A percentile compares a stretch with the other conserved stretches of the same genome.
These are phyloP conservation scores for Mesorhabditis sp. DNA, from an alignment of 2,888 invertebrate species.

Conservation along the genomic window DNA sequence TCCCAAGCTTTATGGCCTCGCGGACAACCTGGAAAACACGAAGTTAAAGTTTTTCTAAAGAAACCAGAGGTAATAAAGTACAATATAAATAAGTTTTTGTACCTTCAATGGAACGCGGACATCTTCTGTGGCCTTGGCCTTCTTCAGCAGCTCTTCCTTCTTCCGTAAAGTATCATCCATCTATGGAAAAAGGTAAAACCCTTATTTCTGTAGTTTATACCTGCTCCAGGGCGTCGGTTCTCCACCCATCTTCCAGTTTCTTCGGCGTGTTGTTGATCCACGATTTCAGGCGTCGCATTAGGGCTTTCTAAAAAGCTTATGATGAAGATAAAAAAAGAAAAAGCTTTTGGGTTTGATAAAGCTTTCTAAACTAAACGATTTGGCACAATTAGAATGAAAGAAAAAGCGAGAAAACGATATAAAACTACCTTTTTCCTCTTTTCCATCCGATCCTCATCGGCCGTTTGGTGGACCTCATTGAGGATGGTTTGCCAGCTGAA, in stretches of 20 bases:
- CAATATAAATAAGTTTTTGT: no score
- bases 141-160: slow-evolving; percentile 15
- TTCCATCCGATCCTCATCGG: slow-evolving; percentile 6
- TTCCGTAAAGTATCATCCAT: not conserved
- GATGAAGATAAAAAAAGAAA: no score
- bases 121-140: slow-evolving; percentile 31
- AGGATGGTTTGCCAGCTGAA: not conserved
- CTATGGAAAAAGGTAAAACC: not conserved
- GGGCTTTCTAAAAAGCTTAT: slow-evolving; percentile 9
- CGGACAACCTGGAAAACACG: slow-evolving; percentile 16
- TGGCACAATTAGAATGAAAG: no score
- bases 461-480: not conserved
- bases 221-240: slow-evolving; percentile 31
- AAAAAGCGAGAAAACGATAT: no score
- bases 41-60: no score
- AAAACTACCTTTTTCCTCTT: not conserved
- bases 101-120: slow-evolving; percentile 41
- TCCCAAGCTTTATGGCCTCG: slow-evolving; percentile 24
- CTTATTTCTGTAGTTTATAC: not conserved
- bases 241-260: slow-evolving; percentile 35
- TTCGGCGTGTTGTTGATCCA: slow-evolving; percentile 44
- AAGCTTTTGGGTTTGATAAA: slow-evolving; percentile 3
- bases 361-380: no score
- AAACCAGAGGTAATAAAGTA: not conserved
- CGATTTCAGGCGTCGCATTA: slow-evolving; percentile 24